These are phyloP conservation scores for Myotis myotis DNA, from an alignment of 2,797 vertebrate species.

Conservation along the genomic window DNA sequence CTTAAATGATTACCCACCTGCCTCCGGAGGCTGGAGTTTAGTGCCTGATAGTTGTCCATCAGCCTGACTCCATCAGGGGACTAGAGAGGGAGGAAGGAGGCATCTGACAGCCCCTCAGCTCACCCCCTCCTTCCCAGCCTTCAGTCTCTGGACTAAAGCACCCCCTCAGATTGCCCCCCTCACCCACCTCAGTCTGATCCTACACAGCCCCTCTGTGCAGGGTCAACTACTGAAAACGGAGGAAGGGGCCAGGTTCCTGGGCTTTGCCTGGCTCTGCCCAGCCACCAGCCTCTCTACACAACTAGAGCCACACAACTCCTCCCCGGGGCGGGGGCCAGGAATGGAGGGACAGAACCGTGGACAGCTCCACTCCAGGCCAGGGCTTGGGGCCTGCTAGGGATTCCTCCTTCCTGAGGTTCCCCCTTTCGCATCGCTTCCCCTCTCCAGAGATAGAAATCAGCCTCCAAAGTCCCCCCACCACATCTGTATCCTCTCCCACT, in stretches of 20 bases:
- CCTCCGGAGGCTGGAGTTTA: background rate
- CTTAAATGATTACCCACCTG: background rate
- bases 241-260: background rate
- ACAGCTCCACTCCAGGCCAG: background rate
- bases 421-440: background rate
- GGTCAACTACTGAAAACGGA: background rate
- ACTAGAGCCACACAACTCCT: background rate
- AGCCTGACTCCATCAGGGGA: background rate
- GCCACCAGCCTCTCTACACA: background rate
- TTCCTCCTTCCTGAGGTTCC: background rate
- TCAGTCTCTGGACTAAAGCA: background rate
- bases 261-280: background rate
- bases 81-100: background rate
- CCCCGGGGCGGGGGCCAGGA: too few relatives aligned
- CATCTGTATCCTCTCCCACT: background rate
- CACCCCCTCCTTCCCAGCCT: background rate
- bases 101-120: background rate
- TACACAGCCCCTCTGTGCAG: background rate
- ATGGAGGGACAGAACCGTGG: background rate
- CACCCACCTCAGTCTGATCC: rapidly evolving
- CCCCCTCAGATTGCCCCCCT: background rate
- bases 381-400: background rate
- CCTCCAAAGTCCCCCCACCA: background rate
- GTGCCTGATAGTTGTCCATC: background rate
- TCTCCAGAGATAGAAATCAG: background rate